Evolutionary conservation across 2,888 invertebrate species (phyloP).

Genomic region (Baronia brevicornis): DNA sequence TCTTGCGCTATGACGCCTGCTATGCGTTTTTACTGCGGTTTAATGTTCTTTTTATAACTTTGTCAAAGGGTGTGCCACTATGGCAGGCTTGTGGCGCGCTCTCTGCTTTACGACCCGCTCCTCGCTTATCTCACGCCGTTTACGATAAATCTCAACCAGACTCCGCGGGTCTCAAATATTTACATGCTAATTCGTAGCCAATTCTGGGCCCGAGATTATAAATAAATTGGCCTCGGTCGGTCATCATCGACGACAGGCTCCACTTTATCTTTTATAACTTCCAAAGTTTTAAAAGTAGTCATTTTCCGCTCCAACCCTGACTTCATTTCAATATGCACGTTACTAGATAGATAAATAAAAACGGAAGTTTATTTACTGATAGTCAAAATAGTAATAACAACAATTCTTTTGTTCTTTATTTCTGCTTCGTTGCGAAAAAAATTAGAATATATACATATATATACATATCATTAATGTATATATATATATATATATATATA

Average conservation of each 20-base stretch:
- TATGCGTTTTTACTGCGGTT: slow-evolving; percentile 75
- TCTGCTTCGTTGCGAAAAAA: no score
- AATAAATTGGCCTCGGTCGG: slow-evolving; percentile 62
- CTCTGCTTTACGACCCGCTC: slow-evolving; percentile 64
- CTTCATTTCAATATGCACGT: slow-evolving; percentile 63
- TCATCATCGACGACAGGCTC: slow-evolving; percentile 51
- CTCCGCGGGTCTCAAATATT: slow-evolving; percentile 73
- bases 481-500: no score
- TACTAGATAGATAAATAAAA: no score
- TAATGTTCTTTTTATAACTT: slow-evolving; percentile 74
- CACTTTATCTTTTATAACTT: slow-evolving; percentile 67
- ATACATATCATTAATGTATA: no score
- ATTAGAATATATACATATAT: no score
- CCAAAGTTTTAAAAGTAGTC: slow-evolving; percentile 59
- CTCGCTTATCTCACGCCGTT: slow-evolving; percentile 65
- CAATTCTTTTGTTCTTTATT: no score
- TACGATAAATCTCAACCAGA: slow-evolving; percentile 68
- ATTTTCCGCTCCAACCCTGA: slow-evolving; percentile 26
- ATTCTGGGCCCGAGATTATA: slow-evolving; percentile 72
- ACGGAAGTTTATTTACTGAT: no score
- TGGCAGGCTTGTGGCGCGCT: slow-evolving; percentile 30
- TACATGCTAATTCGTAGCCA: slow-evolving; percentile 74
- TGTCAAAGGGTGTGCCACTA: slow-evolving; percentile 63
- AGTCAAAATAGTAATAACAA: no score
- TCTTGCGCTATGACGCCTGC: slow-evolving; percentile 34